Base-by-base conservation (phyloP, 2,888 invertebrate genomes). In the Andrena camellia region DNA sequence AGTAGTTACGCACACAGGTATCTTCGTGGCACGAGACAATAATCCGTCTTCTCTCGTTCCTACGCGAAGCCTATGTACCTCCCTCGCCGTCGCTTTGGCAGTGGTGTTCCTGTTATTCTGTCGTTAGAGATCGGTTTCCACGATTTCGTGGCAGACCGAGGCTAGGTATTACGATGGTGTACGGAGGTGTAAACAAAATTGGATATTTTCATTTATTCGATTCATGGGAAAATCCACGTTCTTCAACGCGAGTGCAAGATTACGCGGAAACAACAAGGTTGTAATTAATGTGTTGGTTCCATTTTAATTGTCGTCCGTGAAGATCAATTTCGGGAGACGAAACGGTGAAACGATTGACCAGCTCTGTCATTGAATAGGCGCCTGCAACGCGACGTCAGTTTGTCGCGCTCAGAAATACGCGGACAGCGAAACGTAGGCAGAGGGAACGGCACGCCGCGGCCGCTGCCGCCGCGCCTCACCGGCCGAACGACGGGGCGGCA, bases 1-100 rank as follows among this genome's bases (percentile, higher is more conserved):
- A 23, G 33, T 64, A 60, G 59, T 82, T 63, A 13, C 59, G 62
- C 42, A 63, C 73, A 35, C 10, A 4, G 42, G 42, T 72, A 75
- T 81, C 78, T 71, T 84, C 78, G 66, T 66, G 84, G 81, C 81
- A 83, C 84, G 86, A 87, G 84, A 88, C 87, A 89, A 90, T 90
- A 90, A 89, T 88, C 86, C 86, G 87, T 86, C 77, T 75, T 8
- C 79, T 78, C 35, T 62, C 33, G 7, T 66, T 77, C 26, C 70
- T 35, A 54, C 42, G 42, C 4, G 5, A 42, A 0, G 17, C 5
- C 42, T 42, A 13, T 13, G 42, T 31, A 13, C 57, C 57, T 68
- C 50, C 20, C 1, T 31, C 50, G 26, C n/a, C 8, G 2, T 3
- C 7, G 3, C 2, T 23, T 57, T 26, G 8, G 10, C 54, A 20